These are phyloP conservation scores for Drosophila guanche DNA, from an alignment of 1,140 invertebrate species.

Conservation along the genomic window DNA sequence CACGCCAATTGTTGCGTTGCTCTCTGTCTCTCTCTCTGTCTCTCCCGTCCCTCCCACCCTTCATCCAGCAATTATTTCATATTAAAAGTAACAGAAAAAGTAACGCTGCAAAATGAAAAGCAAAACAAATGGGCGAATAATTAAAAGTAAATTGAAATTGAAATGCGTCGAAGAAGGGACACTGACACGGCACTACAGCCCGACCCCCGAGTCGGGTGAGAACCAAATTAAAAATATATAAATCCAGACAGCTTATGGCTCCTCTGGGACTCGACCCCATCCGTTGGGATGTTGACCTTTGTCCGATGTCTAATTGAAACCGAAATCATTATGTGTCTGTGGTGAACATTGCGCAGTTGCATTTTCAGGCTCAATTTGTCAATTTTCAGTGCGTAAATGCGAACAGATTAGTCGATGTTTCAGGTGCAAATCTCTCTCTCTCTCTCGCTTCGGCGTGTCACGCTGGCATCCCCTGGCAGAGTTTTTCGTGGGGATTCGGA, in stretches of 20 bases:
- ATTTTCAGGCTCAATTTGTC: conserved; percentile 36
- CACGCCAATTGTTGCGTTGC: conserved; percentile 62
- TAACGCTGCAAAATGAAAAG: conserved; percentile 26
- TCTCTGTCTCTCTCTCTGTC: conserved; percentile 27
- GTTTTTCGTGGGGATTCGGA: not conserved
- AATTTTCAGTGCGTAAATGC: conserved; percentile 18
- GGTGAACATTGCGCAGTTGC: conserved; percentile 32
- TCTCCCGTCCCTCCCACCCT: not conserved
- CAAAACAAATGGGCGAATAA: conserved; percentile 73
- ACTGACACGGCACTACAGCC: conserved; percentile 12
- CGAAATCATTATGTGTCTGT: conserved; percentile 26
- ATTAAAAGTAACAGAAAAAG: conserved; percentile 46
- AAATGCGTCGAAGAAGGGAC: conserved; percentile 28
- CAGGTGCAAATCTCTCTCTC: conserved; percentile 6
- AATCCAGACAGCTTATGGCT: conserved; percentile 35
- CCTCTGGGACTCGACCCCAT: not conserved
- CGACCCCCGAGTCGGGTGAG: not conserved
- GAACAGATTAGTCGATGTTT: not conserved
- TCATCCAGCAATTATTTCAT: conserved; percentile 54
- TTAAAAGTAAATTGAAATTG: conserved; percentile 76
- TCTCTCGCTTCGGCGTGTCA: not conserved
- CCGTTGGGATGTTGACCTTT: conserved; percentile 5
- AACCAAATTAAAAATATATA: conserved; percentile 51
- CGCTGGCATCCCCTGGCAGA: conserved; percentile 7
- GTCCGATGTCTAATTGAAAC: conserved; percentile 28